Conservation (phyloP, 2,888 invertebrate genomes). For the Diarsia brunnea region DNA sequence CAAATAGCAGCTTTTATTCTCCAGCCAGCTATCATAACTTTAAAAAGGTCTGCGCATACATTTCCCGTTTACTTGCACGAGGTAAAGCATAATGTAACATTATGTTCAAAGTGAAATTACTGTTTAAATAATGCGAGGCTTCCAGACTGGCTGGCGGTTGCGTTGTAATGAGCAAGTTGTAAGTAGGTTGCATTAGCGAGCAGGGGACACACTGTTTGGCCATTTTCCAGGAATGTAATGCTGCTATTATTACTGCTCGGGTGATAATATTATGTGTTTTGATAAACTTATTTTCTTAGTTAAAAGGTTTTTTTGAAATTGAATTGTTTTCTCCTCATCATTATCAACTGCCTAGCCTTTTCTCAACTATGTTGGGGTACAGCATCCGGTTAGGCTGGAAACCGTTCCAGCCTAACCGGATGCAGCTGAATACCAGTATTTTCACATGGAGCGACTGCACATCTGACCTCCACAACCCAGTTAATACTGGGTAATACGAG, state of each 20-base stretch:
- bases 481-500: too few relatives aligned
- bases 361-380: too few relatives aligned
- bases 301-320: slow-evolving; percentile 15
- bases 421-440: too few relatives aligned
- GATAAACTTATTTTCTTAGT: not conserved
- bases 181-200: slow-evolving; percentile 57
- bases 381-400: too few relatives aligned
- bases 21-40: slow-evolving; percentile 13
- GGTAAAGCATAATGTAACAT: slow-evolving; percentile 39
- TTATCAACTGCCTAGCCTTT: too few relatives aligned
- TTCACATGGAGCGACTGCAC: too few relatives aligned
- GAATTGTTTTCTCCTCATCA: too few relatives aligned
- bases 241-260: slow-evolving; percentile 28
- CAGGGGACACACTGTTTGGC: slow-evolving; percentile 57
- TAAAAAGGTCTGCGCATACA: slow-evolving; percentile 33
- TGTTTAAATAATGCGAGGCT: slow-evolving; percentile 41
- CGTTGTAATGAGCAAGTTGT: slow-evolving; percentile 48
- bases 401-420: too few relatives aligned
- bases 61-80: slow-evolving; percentile 39
- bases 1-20: slow-evolving; percentile 18
- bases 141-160: slow-evolving; percentile 27
- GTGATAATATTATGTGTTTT: slow-evolving; percentile 31
- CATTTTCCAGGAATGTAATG: slow-evolving; percentile 53
- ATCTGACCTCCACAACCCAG: too few relatives aligned
- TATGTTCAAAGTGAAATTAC: slow-evolving; percentile 57